A percentile compares a stretch with the other conserved stretches of the same genome.
phyloP scores from a whole-genome alignment of 2,113 vertebrate genomes.

The Anarhynchus alexandrinus region DNA sequence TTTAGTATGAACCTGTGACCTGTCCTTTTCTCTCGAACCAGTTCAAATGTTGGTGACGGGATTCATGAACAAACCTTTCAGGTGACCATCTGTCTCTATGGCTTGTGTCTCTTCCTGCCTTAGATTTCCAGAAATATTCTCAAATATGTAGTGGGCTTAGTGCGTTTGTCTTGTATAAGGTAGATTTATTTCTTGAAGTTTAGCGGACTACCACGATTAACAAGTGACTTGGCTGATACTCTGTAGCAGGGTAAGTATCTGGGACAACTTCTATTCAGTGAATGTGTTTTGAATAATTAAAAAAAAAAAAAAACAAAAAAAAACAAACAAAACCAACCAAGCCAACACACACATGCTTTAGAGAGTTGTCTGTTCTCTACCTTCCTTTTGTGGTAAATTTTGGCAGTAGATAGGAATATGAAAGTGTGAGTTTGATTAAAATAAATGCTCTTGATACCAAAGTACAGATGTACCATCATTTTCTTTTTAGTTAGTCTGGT shows the following conservation, averaged over 20 bases:
- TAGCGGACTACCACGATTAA: not conserved
- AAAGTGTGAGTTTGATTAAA: not conserved
- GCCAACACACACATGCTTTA: not conserved
- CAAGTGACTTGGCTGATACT: not conserved
- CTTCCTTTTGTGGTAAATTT: not conserved
- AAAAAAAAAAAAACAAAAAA: not conserved
- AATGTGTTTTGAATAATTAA: not conserved
- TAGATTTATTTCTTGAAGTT: not conserved
- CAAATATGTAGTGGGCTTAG: not conserved
- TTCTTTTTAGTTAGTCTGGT: not conserved
- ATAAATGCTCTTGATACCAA: not conserved
- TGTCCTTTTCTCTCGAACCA: not conserved
- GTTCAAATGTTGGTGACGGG: not conserved
- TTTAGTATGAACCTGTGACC: not conserved
- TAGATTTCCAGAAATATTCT: not conserved
- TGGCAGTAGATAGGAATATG: not conserved
- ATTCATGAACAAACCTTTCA: not conserved
- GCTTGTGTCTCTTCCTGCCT: not conserved
- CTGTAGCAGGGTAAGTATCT: not conserved
- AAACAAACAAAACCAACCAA: too few relatives aligned
- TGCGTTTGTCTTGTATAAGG: fast-evolving
- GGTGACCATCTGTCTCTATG: fast-evolving
- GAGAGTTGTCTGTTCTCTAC: not conserved
- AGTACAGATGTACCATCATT: fast-evolving
- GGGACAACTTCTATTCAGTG: not conserved